Base-by-base conservation (phyloP, 2,888 invertebrate species). In the Nezara viridula region DNA sequence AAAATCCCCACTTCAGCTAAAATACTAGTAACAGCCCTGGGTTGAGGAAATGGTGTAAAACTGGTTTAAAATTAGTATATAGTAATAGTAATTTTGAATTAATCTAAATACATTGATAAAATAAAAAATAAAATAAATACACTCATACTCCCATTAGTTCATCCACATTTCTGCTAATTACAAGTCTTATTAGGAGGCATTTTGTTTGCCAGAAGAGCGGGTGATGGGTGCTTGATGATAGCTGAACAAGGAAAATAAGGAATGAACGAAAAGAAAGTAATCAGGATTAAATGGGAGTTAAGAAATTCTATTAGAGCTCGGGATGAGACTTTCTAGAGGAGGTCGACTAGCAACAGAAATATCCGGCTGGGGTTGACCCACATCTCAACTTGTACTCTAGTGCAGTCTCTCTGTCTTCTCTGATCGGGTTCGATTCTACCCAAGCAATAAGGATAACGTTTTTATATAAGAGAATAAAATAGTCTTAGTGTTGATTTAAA, bases 271-370 rank as follows among this genome's bases (percentile, higher is more conserved):
- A 77, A 77, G 77, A 44, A 77, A 77, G 77, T 37, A 77, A 77
- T 77, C 21, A 77, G 77, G 77, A 77, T 77, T 77, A 77, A 77
- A 77, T 77, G 44, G 81, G 44, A 81, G 81, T 81, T 81, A 77
- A 81, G 81, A 81, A 81, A 81, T 81, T 81, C 44, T 81, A 81
- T 81, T 81, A 81, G 81, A 81, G 81, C 81, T 81, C n/a, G 81
- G 40, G 81, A 81, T 81, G 81, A 81, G 40, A 81, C 81, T 81
- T 81, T 81, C 81, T 81, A 40, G 81, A 81, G 81, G 77, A 81
- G 81, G 81, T 37, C 81, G 40, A n/a, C 81, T 47, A 81, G 81
- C 24, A 81, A 81, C 81, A 44, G 81, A 81, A 81, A 81, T 81
- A 81, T 81, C 81, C 81, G 81, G 81, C 81, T 81, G 81, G 10